Base-by-base conservation (phyloP, 2,797 vertebrate species). In the Sebastes trivittatus region DNA sequence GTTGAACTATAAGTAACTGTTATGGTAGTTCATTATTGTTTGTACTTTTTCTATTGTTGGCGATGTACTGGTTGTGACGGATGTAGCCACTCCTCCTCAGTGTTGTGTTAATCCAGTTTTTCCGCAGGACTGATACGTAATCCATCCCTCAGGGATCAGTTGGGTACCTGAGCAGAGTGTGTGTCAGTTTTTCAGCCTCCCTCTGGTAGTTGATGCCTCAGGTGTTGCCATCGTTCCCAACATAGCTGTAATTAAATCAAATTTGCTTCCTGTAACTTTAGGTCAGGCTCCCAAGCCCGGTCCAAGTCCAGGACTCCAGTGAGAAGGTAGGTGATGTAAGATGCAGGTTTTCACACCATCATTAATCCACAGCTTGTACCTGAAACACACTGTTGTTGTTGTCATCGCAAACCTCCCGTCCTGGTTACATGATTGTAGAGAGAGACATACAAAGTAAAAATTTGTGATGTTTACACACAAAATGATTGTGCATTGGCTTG, bases 261-360 rank as follows among this genome's bases (percentile, higher is more conserved):
- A 1, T 23, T 32, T 49, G 1, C 65, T 34, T 83, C 56, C n/a
- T 76, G 23, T 79, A 1, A 18, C 46, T 2, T 54, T 49, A 96
- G 96, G 91, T 97, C 96, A 69, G 95, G 94, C 18, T 96, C 96
- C 22, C 93, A 64, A 3, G 94, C 93, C 3, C 95, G 95, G 11
- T 96, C 95, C 62, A 96, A 94, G 90, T 96, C 96, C 83, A 94
- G 95, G 93, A 95, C 92, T 89, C 94, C 95, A n/a, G 93, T 83
- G 34, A 93, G 96, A 88, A 95, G 96, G 95, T 96, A 72, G 16
- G 89, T 70, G 46, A 10, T 64, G 18, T 34, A 5, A 4, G 0
- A 23, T 8, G 1, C 25, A 29, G 5, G 18, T 16, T 55, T 61
- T 60, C 0, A 25, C 10, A 5, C 18, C n/a, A 11, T n/a, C 32